These are phyloP conservation scores for Sialis lutaria DNA, from an alignment of 2,888 invertebrate species.

Conservation along the genomic window DNA sequence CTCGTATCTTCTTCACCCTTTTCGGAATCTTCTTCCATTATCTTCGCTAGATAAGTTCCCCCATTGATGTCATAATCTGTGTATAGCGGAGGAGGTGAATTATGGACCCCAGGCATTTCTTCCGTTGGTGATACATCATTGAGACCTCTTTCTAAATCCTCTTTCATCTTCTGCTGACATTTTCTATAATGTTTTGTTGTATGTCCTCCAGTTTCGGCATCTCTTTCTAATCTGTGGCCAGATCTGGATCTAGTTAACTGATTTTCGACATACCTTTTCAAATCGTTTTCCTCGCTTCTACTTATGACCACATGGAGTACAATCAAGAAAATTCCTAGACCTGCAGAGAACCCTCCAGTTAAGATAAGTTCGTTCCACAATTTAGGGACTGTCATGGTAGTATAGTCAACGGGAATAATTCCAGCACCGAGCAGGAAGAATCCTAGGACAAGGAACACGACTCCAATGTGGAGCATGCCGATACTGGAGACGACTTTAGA, in stretches of 20 bases:
- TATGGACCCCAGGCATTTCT: slow-evolving; percentile 18
- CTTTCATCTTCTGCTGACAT: slow-evolving; percentile 34
- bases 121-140: slow-evolving; percentile 13
- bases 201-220: slow-evolving; percentile 67
- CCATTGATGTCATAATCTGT: slow-evolving; percentile 32
- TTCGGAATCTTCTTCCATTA: slow-evolving; percentile 51
- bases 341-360: slow-evolving; percentile 57
- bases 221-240: slow-evolving; percentile 63
- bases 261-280: slow-evolving; percentile 71
- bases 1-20: slow-evolving; percentile 31
- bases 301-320: slow-evolving; percentile 61
- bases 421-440: slow-evolving; percentile 64
- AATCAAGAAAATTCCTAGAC: slow-evolving; percentile 59
- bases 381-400: slow-evolving; percentile 47
- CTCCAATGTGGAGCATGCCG: slow-evolving; percentile 78
- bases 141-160: slow-evolving; percentile 31
- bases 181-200: slow-evolving; percentile 49
- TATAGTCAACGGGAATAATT: slow-evolving; percentile 58
- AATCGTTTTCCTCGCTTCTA: slow-evolving; percentile 65
- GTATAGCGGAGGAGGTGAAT: slow-evolving; percentile 19
- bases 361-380: slow-evolving; percentile 78
- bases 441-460: slow-evolving; percentile 70
- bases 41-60: slow-evolving; percentile 45
- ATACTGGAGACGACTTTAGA: slow-evolving; percentile 65
- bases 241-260: slow-evolving; percentile 67